phyloP scores from a whole-genome alignment of 2,797 vertebrate genomes.

The Gephyroberyx darwinii region DNA sequence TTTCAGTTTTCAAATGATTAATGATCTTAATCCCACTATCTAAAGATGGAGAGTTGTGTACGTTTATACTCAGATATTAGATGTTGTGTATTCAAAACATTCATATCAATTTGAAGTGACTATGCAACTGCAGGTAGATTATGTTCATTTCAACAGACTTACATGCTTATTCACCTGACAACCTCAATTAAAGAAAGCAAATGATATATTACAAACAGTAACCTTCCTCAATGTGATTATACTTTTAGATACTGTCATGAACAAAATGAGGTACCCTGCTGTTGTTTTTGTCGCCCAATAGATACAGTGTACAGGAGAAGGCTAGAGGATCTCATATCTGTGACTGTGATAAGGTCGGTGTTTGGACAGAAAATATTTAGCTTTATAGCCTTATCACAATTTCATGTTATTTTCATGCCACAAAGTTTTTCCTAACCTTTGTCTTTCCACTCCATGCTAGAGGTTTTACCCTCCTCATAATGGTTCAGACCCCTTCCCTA shows the following conservation, averaged over 20 bases:
- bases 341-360: background rate
- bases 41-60: background rate
- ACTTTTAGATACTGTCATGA: no score
- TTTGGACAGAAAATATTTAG: background rate
- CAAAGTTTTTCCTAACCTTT: background rate
- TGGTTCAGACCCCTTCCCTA: constrained; percentile 4
- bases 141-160: background rate
- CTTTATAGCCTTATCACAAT: background rate
- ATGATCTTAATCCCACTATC: background rate
- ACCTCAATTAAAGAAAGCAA: no score
- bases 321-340: background rate
- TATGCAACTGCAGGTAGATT: background rate
- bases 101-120: background rate
- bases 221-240: no score
- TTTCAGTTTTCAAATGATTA: constrained; percentile 25
- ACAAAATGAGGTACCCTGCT: background rate
- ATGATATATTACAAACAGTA: no score
- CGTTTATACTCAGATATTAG: background rate
- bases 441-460: background rate
- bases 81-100: background rate
- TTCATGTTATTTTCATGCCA: background rate
- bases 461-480: constrained; percentile 18
- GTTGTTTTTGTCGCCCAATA: background rate
- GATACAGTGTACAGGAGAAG: background rate
- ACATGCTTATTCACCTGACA: no score